Base-by-base conservation (phyloP, 2,888 invertebrate genomes). In the Amphimallon solstitiale region DNA sequence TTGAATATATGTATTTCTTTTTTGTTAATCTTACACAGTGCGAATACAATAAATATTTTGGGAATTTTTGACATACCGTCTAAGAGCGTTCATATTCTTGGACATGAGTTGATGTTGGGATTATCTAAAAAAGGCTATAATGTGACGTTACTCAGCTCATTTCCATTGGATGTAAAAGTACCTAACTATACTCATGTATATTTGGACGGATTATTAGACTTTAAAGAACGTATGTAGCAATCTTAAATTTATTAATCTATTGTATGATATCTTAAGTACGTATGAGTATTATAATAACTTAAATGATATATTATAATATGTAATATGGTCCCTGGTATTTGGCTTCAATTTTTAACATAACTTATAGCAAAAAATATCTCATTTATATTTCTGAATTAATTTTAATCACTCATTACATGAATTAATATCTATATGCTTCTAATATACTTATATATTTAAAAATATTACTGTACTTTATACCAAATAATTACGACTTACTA, bases 71-170 rank as follows among this genome's bases (percentile, higher is more conserved):
- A 65, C 6, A 21, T 56, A 35, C 56, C 56, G 2, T 45, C 48
- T 9, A 65, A 54, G 29, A 68, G 68, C 17, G 52, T 62, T 10
- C 51, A 61, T 12, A 65, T 65, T 14, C 56, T 68, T 6, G 68
- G 65, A 19, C 52, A 54, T 15, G 52, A 60, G 29, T 43, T 68
- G n/a, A 23, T 51, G 48, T 14, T 35, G 2, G 68, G 59, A 7
- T 46, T 68, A 40, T 51, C 54, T n/a, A 35, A 65, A 29, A 38
- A 48, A 10, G 68, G 68, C 17, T 48, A 61, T 48, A 48, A 65
- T 21, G 61, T 68, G 2, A 68, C 64, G 6, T 21, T 68, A 38
- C 49, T 68, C 9, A 68, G 65, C 7, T 54, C 68, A 10, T 65
- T 62, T 38, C 56, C 62, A 9, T 29, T 38, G n/a, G 48, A 63